Evolutionary conservation across 2,888 invertebrate species (phyloP).

Genomic region (Lithophane leautieri): DNA sequence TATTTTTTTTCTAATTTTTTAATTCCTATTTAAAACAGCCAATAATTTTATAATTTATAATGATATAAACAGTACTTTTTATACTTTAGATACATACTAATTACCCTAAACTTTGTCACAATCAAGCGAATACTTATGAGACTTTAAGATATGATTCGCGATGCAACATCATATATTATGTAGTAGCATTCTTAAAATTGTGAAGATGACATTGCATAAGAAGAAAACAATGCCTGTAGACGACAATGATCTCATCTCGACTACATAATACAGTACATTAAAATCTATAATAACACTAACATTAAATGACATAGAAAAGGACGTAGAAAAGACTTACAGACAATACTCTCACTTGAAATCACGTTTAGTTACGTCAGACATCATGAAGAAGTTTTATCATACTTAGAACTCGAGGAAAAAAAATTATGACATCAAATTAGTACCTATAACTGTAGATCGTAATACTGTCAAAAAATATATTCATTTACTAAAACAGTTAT

Average conservation of each 20-base stretch:
- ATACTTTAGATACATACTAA: conserved; percentile 43
- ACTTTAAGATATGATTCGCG: conserved; percentile 46
- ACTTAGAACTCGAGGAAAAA: conserved; percentile 48
- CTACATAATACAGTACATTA: conserved; percentile 43
- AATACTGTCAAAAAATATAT: conserved; percentile 62
- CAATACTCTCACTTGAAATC: conserved; percentile 88
- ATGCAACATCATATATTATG: conserved; percentile 27
- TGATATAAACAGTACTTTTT: conserved; percentile 47
- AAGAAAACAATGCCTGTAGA: conserved; percentile 48
- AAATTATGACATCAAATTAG: conserved; percentile 48
- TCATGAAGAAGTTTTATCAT: conserved; percentile 64
- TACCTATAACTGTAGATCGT: conserved; percentile 43
- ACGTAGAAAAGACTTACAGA: conserved; percentile 87
- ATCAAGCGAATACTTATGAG: conserved; percentile 51
- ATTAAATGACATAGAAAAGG: conserved; percentile 89
- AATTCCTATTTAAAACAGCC: conserved; percentile 72
- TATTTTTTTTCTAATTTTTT: conserved; percentile 66
- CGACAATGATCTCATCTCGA: conserved; percentile 45
- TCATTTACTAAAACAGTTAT: conserved; percentile 22
- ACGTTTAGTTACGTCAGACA: conserved; percentile 84
- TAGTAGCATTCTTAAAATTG: conserved; percentile 38
- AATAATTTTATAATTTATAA: conserved; percentile 66
- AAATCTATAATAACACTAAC: conserved; percentile 82
- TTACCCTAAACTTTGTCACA: conserved; percentile 57
- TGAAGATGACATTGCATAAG: conserved; percentile 17